A percentile compares a stretch with the other conserved stretches of the same genome.
phyloP scores from a whole-genome alignment of 2,113 vertebrate species.

The Onychorhynchus coronatus region DNA sequence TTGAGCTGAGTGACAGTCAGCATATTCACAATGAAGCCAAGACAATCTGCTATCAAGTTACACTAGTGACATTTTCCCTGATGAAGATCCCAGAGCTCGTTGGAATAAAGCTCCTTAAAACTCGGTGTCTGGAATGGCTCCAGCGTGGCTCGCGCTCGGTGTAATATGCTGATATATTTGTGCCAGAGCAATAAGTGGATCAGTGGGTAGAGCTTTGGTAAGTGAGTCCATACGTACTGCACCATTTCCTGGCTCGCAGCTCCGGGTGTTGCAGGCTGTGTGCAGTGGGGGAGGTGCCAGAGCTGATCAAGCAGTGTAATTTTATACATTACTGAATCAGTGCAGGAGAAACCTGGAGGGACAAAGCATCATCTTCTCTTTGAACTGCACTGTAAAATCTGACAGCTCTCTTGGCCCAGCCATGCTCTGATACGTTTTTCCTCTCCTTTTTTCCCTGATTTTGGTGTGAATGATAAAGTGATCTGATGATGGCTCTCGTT shows the following conservation, averaged over 20 bases:
- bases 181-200: slow-evolving; percentile 49
- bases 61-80: slow-evolving; percentile 33
- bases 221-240: slow-evolving; percentile 76
- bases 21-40: slow-evolving; percentile 59
- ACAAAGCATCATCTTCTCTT: slow-evolving; percentile 70
- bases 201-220: slow-evolving; percentile 53
- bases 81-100: background rate
- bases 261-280: slow-evolving; percentile 67
- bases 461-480: slow-evolving; percentile 79
- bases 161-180: slow-evolving; percentile 29
- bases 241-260: slow-evolving; percentile 81
- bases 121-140: background rate
- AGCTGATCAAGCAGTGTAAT: slow-evolving; percentile 72
- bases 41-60: slow-evolving; percentile 58
- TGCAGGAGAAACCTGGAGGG: slow-evolving; percentile 72
- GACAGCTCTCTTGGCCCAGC: slow-evolving; percentile 74
- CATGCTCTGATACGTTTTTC: slow-evolving; percentile 79
- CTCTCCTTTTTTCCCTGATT: slow-evolving; percentile 44
- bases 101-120: slow-evolving; percentile 2
- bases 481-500: slow-evolving; percentile 87
- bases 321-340: slow-evolving; percentile 77
- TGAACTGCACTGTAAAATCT: slow-evolving; percentile 80
- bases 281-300: slow-evolving; percentile 72
- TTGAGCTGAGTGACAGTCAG: slow-evolving; percentile 56
- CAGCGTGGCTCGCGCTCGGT: background rate